Conservation (phyloP, 2,113 vertebrate genomes). For the Pheucticus melanocephalus region DNA sequence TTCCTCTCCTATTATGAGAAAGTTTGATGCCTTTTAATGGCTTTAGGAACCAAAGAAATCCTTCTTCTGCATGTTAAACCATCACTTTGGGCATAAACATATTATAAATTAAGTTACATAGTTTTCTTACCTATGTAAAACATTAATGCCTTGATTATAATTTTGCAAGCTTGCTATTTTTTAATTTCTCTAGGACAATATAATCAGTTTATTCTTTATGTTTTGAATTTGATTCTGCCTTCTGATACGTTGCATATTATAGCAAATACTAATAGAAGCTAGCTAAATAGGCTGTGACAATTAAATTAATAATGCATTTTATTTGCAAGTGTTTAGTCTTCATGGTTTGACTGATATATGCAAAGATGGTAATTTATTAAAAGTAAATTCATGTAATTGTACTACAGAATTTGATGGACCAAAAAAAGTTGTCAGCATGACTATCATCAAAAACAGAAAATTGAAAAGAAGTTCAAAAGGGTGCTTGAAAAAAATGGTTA, state of each 20-base stretch:
- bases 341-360: conserved; percentile 96
- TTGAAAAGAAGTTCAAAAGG: conserved; percentile 69
- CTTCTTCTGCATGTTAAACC: conserved; percentile 26
- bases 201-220: conserved; percentile 73
- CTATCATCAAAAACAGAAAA: conserved; percentile 85
- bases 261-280: conserved; percentile 78
- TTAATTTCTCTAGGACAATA: conserved; percentile 72
- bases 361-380: conserved; percentile 98
- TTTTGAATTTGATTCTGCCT: conserved; percentile 76
- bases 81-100: conserved; percentile 17
- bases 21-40: conserved; percentile 16
- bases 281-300: conserved; percentile 81
- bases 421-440: conserved; percentile 92
- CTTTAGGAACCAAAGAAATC: conserved; percentile 52
- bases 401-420: conserved; percentile 90
- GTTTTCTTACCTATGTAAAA: conserved; percentile 75
- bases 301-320: conserved; percentile 98
- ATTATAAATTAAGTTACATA: conserved; percentile 54
- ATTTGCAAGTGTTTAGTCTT: conserved; percentile 90
- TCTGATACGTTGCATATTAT: conserved; percentile 71
- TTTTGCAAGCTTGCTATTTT: conserved; percentile 77
- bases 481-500: conserved; percentile 19
- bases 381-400: conserved; percentile 95
- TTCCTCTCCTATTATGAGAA: background rate
- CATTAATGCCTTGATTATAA: conserved; percentile 64